These are phyloP conservation scores for Brevipalpus yothersi DNA, from an alignment of 1,140 invertebrate species.

Conservation along the genomic window DNA sequence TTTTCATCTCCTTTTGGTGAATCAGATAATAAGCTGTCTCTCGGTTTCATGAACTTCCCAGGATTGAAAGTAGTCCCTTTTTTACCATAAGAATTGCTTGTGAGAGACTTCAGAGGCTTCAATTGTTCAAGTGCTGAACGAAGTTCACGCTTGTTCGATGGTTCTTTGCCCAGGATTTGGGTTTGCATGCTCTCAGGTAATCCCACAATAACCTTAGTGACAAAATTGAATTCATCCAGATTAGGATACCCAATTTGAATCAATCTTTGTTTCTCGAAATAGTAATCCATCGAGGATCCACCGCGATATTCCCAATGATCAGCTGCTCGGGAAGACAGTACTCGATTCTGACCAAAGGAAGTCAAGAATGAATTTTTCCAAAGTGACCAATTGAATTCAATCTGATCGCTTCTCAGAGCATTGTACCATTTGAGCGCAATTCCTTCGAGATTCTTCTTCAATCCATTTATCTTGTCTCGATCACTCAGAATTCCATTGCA, in stretches of 20 bases:
- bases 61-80: no score
- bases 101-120: no score
- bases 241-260: not conserved
- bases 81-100: no score
- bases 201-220: not conserved
- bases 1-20: no score
- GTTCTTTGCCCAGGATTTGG: not conserved
- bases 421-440: slow-evolving; percentile 1
- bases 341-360: not conserved
- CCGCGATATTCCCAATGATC: not conserved
- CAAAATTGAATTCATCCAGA: not conserved
- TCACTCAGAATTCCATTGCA: not conserved
- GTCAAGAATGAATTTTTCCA: not conserved
- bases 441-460: not conserved
- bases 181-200: not conserved
- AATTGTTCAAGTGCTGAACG: not conserved
- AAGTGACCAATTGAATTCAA: not conserved
- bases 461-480: not conserved
- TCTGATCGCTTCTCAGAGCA: not conserved
- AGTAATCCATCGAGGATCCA: not conserved
- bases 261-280: not conserved
- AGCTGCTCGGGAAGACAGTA: not conserved
- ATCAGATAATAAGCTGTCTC: no score
- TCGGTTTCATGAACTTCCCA: no score
- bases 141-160: not conserved